Evolutionary conservation across 2,797 vertebrate species (phyloP).

Genomic region (Micrastur ruficollis): DNA sequence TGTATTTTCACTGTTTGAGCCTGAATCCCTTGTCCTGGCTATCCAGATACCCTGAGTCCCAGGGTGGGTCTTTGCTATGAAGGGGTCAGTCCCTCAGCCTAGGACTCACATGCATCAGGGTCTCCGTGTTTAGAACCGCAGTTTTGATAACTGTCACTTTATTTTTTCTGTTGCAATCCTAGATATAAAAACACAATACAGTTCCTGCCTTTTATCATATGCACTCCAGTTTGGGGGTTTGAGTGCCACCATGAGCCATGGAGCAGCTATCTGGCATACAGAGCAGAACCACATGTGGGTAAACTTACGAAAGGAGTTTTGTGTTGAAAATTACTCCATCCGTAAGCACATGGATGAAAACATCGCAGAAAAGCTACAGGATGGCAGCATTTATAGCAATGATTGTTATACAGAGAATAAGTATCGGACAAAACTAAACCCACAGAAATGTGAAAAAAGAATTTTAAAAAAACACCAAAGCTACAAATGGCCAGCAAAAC

Average conservation of each 20-base stretch:
- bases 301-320: neutral
- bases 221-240: neutral
- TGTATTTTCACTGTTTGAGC: neutral
- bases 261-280: neutral
- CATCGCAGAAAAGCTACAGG: neutral
- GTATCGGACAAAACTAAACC: neutral
- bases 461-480: fast-evolving
- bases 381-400: neutral
- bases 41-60: neutral
- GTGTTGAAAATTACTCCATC: neutral
- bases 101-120: neutral
- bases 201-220: neutral
- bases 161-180: neutral
- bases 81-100: neutral
- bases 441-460: neutral
- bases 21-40: neutral
- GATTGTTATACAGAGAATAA: neutral
- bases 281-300: neutral
- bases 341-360: neutral
- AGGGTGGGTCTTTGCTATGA: neutral
- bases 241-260: neutral
- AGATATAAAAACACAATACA: neutral
- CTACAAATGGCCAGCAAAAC: neutral
- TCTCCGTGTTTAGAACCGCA: neutral
- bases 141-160: neutral